Base-by-base conservation (phyloP, 2,797 vertebrate genomes). In the Hippopotamyrus pictus region DNA sequence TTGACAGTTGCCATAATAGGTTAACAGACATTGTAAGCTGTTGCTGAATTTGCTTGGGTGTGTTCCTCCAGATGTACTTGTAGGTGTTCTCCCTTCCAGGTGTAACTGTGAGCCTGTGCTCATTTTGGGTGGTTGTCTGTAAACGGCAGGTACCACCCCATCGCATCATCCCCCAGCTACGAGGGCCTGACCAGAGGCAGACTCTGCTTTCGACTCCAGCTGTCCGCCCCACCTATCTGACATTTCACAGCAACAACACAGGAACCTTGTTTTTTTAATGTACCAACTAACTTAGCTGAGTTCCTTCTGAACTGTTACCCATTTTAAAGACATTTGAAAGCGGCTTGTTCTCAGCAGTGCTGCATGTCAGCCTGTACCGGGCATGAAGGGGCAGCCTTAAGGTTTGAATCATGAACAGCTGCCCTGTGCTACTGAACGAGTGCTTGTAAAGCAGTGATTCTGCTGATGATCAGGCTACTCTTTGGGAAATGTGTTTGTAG, bases 1-100 rank as follows among this genome's bases (percentile, higher is more conserved):
- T 94, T 90, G 19, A 92, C 93, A 29, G 91, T 92, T 54, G 93
- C 92, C 86, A 96, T 89, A 76, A 92, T 82, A 0, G 94, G 91
- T 89, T 90, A 91, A 19, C 96, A 91, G 87, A 95, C 93, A 25
- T 95, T 93, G 59, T 51, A 90, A 84, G 95, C 93, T 88, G 87
- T 95, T 91, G 91, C 91, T 91, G 89, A 5, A 91, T 92, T 44
- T 69, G 91, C 89, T 93, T 92, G 83, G 88, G 90, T 44, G 79
- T 90, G 1, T 90, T 88, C 4, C n/a, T 44, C 79, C 83, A 5
- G 50, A 69, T 19, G n/a, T 22, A 7, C 73, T 59, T 41, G 12
- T 22, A 11, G 84, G 22, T 65, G 46, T 90, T 0, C 33, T 84
- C 50, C 86, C 59, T 2, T 51, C n/a, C 46, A 87, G 5, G 2